A percentile compares a stretch with the other conserved stretches of the same genome.
Evolutionary conservation across 2,888 invertebrate species (phyloP).

Genomic region (Melolontha melolontha): DNA sequence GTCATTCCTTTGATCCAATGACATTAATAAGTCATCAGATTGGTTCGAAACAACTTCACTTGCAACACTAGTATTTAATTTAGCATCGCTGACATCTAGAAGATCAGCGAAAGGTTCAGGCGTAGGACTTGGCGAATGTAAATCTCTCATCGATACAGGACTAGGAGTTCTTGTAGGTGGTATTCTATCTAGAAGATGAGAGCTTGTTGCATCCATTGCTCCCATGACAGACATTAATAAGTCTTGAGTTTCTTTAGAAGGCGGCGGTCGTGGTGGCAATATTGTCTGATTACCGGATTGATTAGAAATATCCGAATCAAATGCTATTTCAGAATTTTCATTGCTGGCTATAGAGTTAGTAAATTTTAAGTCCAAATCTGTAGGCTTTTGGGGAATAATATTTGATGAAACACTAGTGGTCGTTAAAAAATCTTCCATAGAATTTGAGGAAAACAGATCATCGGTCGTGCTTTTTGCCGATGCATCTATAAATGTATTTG

Average conservation of each 20-base stretch:
- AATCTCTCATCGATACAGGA: slow-evolving; percentile 84
- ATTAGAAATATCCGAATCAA: slow-evolving; percentile 36
- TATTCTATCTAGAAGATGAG: slow-evolving; percentile 83
- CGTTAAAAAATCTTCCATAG: slow-evolving; percentile 40
- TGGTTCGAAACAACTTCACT: slow-evolving; percentile 26
- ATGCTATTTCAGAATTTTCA: slow-evolving; percentile 33
- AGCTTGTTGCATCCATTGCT: slow-evolving; percentile 89
- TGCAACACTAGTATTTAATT: slow-evolving; percentile 41
- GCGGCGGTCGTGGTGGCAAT: slow-evolving; percentile 71
- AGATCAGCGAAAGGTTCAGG: slow-evolving; percentile 76
- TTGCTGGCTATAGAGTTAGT: slow-evolving; percentile 57
- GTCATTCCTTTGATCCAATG: slow-evolving; percentile 60
- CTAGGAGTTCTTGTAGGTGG: slow-evolving; percentile 89
- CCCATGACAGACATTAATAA: slow-evolving; percentile 87
- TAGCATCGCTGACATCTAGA: slow-evolving; percentile 71
- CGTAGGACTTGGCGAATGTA: slow-evolving; percentile 88
- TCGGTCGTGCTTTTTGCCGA: slow-evolving; percentile 45
- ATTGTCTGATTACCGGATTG: slow-evolving; percentile 63
- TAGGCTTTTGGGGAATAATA: slow-evolving; percentile 62
- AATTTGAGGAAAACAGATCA: slow-evolving; percentile 43
- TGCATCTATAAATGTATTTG: slow-evolving; percentile 41
- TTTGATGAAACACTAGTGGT: slow-evolving; percentile 44
- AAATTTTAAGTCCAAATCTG: slow-evolving; percentile 63
- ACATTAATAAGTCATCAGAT: slow-evolving; percentile 54
- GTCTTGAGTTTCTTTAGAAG: slow-evolving; percentile 86